A percentile compares a stretch with the other conserved stretches of the same genome.
These are phyloP conservation scores for Dasysyrphus albostriatus DNA, from an alignment of 2,888 invertebrate genomes.

Conservation along the genomic window DNA sequence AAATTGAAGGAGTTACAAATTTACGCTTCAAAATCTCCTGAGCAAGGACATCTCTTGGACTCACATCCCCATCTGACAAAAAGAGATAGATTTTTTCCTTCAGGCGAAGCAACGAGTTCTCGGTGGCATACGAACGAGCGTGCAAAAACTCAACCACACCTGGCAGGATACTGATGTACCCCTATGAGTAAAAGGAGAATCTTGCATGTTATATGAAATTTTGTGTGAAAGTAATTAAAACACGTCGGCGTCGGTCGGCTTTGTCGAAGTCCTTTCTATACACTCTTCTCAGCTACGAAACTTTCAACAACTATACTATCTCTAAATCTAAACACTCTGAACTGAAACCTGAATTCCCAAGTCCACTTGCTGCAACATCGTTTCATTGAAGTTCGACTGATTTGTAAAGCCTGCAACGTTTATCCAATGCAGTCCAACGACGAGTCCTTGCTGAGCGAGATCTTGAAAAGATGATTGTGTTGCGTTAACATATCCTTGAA, in stretches of 20 bases:
- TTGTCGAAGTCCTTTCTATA: neutral
- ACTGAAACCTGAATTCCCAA: constrained; percentile 79
- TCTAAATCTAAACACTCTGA: neutral
- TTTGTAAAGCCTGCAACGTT: constrained; percentile 77
- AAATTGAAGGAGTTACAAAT: constrained; percentile 74
- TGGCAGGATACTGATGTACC: constrained; percentile 81
- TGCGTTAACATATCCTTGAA: constrained; percentile 78
- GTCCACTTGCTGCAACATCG: constrained; percentile 79
- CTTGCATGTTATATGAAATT: constrained; percentile 16
- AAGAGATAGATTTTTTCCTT: constrained; percentile 82
- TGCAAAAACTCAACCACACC: constrained; percentile 79
- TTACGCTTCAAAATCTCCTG: constrained; percentile 81
- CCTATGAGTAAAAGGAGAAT: constrained; percentile 76
- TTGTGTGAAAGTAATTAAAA: constrained; percentile 57
- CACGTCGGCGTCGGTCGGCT: constrained; percentile 20
- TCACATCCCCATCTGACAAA: constrained; percentile 79
- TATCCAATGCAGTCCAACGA: constrained; percentile 80
- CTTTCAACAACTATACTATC: neutral
- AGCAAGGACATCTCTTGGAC: constrained; percentile 79
- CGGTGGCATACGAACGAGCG: constrained; percentile 82
- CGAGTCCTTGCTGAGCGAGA: constrained; percentile 69
- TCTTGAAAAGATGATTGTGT: constrained; percentile 78
- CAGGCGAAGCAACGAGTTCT: constrained; percentile 80
- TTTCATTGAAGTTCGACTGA: constrained; percentile 76
- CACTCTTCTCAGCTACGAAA: neutral